Conservation (phyloP, 2,888 invertebrate genomes). For the Carcina quercana region DNA sequence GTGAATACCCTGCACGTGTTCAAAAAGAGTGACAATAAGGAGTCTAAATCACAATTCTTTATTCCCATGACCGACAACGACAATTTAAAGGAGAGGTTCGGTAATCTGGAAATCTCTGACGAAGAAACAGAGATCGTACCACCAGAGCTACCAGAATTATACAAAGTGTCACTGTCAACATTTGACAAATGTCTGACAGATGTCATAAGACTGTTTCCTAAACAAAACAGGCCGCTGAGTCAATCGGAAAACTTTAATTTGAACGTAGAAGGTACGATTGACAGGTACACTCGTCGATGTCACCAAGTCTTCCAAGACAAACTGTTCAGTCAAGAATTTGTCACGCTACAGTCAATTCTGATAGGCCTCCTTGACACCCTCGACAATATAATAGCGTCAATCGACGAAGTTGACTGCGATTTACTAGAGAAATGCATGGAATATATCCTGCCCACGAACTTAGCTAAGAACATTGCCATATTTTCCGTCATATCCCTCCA, state of each 20-base stretch:
- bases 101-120: constrained; percentile 51
- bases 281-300: constrained; percentile 60
- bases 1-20: constrained; percentile 58
- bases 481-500: constrained; percentile 63
- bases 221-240: constrained; percentile 61
- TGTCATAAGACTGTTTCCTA: constrained; percentile 56
- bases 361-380: constrained; percentile 45
- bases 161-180: constrained; percentile 34
- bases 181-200: constrained; percentile 56
- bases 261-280: constrained; percentile 57
- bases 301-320: constrained; percentile 69
- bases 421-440: constrained; percentile 58
- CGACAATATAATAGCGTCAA: constrained; percentile 35
- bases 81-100: constrained; percentile 46
- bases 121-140: constrained; percentile 47
- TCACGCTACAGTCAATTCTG: constrained; percentile 49
- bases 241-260: constrained; percentile 64
- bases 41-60: constrained; percentile 67
- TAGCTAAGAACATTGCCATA: constrained; percentile 52
- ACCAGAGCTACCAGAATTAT: constrained; percentile 53
- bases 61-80: constrained; percentile 55
- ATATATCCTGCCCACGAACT: constrained; percentile 39
- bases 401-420: constrained; percentile 59
- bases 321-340: constrained; percentile 60
- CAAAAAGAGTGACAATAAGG: constrained; percentile 52